phyloP scores from a whole-genome alignment of 2,888 invertebrate genomes.

The Dicycla oo region DNA sequence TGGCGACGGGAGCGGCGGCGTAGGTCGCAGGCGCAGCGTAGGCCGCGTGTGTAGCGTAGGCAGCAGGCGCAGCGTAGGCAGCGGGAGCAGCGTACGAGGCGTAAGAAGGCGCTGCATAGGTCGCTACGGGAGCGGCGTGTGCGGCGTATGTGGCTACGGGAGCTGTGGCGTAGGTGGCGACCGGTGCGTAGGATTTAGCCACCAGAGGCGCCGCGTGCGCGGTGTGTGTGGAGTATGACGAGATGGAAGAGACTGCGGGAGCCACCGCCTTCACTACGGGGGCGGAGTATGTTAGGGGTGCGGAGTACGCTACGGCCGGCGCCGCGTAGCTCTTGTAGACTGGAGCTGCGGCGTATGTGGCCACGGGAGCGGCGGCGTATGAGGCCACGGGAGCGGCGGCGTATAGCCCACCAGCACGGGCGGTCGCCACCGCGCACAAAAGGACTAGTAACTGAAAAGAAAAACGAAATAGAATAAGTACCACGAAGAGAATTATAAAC shows the following conservation, averaged over 20 bases:
- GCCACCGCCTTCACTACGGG: slow-evolving; percentile 81
- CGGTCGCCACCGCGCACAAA: slow-evolving; percentile 89
- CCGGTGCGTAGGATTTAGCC: slow-evolving; percentile 83
- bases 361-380: slow-evolving; percentile 67
- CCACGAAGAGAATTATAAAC: background rate
- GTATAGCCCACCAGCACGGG: slow-evolving; percentile 88
- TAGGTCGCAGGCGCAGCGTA: slow-evolving; percentile 70
- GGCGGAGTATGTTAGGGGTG: slow-evolving; percentile 75
- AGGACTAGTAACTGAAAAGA: slow-evolving; percentile 88
- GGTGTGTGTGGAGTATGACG: slow-evolving; percentile 76
- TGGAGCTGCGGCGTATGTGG: slow-evolving; percentile 68
- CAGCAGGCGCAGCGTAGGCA: slow-evolving; percentile 67
- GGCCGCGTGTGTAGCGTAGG: slow-evolving; percentile 86
- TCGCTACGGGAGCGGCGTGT: slow-evolving; percentile 66
- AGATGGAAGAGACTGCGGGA: slow-evolving; percentile 78
- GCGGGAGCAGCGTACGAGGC: slow-evolving; percentile 75
- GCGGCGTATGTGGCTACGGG: slow-evolving; percentile 73
- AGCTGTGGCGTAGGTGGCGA: slow-evolving; percentile 66
- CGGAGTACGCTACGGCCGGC: slow-evolving; percentile 69
- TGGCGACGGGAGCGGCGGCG: slow-evolving; percentile 83
- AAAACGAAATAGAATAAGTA: slow-evolving; percentile 24
- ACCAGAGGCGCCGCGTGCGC: slow-evolving; percentile 68
- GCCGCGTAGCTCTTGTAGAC: slow-evolving; percentile 74
- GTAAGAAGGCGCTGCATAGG: slow-evolving; percentile 66
- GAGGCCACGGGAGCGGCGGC: slow-evolving; percentile 59